Base-by-base conservation (phyloP, 1,140 invertebrate species). In the Schlechtendalia chinensis region DNA sequence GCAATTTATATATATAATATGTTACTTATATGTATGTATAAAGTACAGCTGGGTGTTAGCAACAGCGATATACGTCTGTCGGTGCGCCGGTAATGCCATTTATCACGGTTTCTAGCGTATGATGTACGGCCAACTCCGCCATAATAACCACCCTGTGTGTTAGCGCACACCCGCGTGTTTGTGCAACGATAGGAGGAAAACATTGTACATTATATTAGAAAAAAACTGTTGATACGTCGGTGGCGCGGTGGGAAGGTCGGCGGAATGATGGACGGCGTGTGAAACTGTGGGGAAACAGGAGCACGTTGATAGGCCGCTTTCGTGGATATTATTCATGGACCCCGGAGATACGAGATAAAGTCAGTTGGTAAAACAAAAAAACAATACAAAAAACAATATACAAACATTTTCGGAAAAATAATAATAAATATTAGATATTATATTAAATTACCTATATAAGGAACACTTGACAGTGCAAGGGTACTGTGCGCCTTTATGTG, bases 21-120 rank as follows among this genome's bases (percentile, higher is more conserved):
- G n/a, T 47, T 47, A 22, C n/a, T 17, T 6, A n/a, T 67, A 27
- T 69, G 11, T 47, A 47, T n/a, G 45, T 45, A 47, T 22, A 22
- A 19, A 12, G 10, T 59, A 22, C 22, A 27, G 56, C 19, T 59
- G n/a, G 56, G 4, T 54, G 53, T 12, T 54, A 54, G 22, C n/a
- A 24, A 1, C 12, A n/a, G 45, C 45, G 65, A 69, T 69, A 59
- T 24, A 54, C 69, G 69, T 24, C 45, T 72, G 69, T 72, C 69
- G 69, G 69, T 29, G 27, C 8, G 22, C 24, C 12, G 69, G 19
- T 72, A 54, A 47, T 22, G 47, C 47, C 69, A 72, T 72, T 72
- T 72, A 72, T 72, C 47, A 72, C 22, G 69, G 45, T 24, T 71
- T 50, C 47, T 22, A 53, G 22, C n/a, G 16, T 24, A 54, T 54